Evolutionary conservation across 2,888 invertebrate genomes (phyloP).

Genomic region (Nudaria mundana): DNA sequence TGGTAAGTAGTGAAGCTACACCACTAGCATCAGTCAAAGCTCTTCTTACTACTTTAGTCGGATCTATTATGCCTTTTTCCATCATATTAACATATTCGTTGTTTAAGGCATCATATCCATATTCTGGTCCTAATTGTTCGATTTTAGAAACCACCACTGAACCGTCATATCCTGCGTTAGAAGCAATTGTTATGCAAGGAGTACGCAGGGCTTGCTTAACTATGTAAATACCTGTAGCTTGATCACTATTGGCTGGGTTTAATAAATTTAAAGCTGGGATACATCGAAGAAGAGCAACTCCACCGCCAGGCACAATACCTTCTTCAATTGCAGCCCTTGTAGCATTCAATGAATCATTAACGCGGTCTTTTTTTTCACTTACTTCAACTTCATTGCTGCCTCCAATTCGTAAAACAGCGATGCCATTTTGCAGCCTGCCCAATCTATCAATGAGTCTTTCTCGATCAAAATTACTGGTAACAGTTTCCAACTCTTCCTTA

Average conservation of each 20-base stretch:
- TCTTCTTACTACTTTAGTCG: slow-evolving; percentile 87
- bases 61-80: slow-evolving; percentile 96
- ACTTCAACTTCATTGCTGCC: slow-evolving; percentile 95
- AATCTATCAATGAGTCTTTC: slow-evolving; percentile 94
- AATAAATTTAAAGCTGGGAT: slow-evolving; percentile 85
- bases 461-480: slow-evolving; percentile 94
- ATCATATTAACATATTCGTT: slow-evolving; percentile 94
- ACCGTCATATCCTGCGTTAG: slow-evolving; percentile 95
- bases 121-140: slow-evolving; percentile 85
- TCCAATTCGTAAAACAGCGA: slow-evolving; percentile 89
- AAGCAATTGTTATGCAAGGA: slow-evolving; percentile 93
- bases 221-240: slow-evolving; percentile 89
- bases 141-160: slow-evolving; percentile 95
- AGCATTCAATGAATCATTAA: slow-evolving; percentile 96
- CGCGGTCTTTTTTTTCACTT: slow-evolving; percentile 97
- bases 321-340: slow-evolving; percentile 97
- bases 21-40: slow-evolving; percentile 68
- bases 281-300: slow-evolving; percentile 92
- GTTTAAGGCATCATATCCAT: slow-evolving; percentile 94
- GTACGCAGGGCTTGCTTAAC: slow-evolving; percentile 91
- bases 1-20: slow-evolving; percentile 77
- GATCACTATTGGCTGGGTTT: slow-evolving; percentile 86
- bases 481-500: slow-evolving; percentile 89
- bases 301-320: slow-evolving; percentile 98
- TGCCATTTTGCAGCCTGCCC: slow-evolving; percentile 91